Evolutionary conservation across 2,113 vertebrate species (phyloP).

Genomic region (Poeciliopsis turrubarensis): DNA sequence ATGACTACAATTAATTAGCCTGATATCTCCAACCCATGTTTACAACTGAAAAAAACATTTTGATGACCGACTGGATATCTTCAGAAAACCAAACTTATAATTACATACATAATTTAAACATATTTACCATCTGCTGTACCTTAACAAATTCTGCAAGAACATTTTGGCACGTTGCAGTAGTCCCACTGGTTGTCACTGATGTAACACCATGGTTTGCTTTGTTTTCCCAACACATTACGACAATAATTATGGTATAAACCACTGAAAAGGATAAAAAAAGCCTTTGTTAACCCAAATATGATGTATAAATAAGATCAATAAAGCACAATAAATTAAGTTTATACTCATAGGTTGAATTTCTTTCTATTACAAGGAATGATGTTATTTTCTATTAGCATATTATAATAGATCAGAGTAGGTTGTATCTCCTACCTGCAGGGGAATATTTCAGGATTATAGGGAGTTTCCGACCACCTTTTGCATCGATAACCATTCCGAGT

Average conservation of each 20-base stretch:
- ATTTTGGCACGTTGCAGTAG: slow-evolving; percentile 82
- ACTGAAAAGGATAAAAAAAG: slow-evolving; percentile 67
- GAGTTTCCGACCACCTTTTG: slow-evolving; percentile 87
- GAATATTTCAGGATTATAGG: slow-evolving; percentile 89
- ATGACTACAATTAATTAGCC: too few species aligned
- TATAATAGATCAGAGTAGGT: background rate
- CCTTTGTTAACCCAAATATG: background rate
- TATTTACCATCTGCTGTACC: too few species aligned
- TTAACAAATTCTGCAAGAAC: accelerated
- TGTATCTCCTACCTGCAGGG: slow-evolving; percentile 89
- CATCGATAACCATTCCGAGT: slow-evolving; percentile 86
- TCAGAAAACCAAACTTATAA: too few species aligned
- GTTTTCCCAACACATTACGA: slow-evolving; percentile 88
- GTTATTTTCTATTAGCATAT: background rate
- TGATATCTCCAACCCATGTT: too few species aligned
- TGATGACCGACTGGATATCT: too few species aligned
- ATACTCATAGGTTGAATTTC: background rate
- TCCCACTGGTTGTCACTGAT: slow-evolving; percentile 87
- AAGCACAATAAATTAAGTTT: background rate
- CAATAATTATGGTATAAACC: slow-evolving; percentile 88
- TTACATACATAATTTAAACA: too few species aligned
- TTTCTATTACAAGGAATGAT: background rate
- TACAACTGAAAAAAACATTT: too few species aligned
- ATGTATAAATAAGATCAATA: background rate
- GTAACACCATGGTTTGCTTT: slow-evolving; percentile 91